Conservation (phyloP, 2,797 vertebrate genomes). For the Jordanella pulchra region DNA sequence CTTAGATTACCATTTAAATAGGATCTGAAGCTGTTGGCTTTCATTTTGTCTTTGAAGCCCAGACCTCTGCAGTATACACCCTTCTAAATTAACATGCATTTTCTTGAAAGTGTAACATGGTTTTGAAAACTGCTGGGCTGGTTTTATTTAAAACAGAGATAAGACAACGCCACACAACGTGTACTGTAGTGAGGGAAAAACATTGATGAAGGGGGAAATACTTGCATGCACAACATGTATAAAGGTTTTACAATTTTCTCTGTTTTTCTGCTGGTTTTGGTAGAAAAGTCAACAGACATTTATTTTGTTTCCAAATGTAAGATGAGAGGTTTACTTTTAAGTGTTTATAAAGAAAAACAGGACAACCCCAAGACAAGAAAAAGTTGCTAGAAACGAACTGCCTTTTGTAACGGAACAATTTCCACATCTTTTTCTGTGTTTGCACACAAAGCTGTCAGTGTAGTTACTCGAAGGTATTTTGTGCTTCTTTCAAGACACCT, state of each 20-base stretch:
- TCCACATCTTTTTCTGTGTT: slow-evolving; percentile 2
- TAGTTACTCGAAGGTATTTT: slow-evolving; percentile 14
- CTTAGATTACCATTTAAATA: neutral
- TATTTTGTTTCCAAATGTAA: neutral
- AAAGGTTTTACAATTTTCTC: neutral
- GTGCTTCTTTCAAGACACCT: slow-evolving; percentile 2
- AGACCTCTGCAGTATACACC: neutral
- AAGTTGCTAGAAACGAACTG: neutral
- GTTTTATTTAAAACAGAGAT: neutral
- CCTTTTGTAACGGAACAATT: slow-evolving; percentile 25
- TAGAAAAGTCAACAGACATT: neutral
- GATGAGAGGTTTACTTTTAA: neutral
- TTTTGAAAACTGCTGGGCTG: neutral
- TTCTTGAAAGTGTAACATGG: neutral
- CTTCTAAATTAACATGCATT: neutral
- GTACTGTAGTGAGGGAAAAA: neutral
- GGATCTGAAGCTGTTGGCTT: neutral
- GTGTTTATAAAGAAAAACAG: neutral
- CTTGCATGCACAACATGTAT: neutral
- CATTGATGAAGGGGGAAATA: neutral
- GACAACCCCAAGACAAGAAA: neutral
- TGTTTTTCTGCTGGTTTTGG: neutral
- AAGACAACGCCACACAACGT: no score
- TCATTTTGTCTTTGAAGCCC: no score
- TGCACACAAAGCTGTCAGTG: slow-evolving; percentile 8